Percentiles rank a stretch among this genome's conserved stretches.
These are phyloP conservation scores for Alfaro cultratus DNA, from an alignment of 2,797 vertebrate species.

Conservation along the genomic window DNA sequence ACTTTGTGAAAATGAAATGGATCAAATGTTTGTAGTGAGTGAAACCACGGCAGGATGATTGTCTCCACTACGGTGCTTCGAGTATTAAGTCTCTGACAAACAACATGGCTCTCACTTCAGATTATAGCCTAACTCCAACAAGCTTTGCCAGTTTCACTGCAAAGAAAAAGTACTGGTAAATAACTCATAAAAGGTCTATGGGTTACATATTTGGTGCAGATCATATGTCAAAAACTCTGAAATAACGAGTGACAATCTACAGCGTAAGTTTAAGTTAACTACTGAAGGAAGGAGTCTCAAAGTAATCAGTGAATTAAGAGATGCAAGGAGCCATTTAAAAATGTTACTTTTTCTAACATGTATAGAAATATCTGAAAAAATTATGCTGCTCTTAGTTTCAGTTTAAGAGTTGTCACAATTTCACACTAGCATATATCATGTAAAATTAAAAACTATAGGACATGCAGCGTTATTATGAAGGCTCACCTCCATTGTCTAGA, in stretches of 20 bases:
- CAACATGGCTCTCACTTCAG: constrained; percentile 13
- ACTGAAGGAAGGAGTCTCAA: neutral
- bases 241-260: neutral
- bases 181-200: neutral
- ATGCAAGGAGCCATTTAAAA: neutral
- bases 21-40: constrained; percentile 47
- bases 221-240: neutral
- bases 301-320: neutral
- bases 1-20: constrained; percentile 48
- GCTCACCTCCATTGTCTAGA: constrained; percentile 94
- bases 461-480: neutral
- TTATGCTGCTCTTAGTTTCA: neutral
- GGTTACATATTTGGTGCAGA: neutral
- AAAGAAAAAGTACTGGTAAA: neutral
- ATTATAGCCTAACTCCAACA: constrained; percentile 14
- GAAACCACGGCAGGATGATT: constrained; percentile 8
- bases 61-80: constrained; percentile 14
- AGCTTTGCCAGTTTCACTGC: neutral
- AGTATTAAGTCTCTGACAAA: constrained; percentile 25
- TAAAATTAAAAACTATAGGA: neutral
- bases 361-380: neutral
- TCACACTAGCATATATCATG: neutral
- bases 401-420: neutral
- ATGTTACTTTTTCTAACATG: neutral
- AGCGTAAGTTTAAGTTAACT: neutral